Conservation (phyloP, 2,113 vertebrate genomes). For the Eolophus roseicapilla region DNA sequence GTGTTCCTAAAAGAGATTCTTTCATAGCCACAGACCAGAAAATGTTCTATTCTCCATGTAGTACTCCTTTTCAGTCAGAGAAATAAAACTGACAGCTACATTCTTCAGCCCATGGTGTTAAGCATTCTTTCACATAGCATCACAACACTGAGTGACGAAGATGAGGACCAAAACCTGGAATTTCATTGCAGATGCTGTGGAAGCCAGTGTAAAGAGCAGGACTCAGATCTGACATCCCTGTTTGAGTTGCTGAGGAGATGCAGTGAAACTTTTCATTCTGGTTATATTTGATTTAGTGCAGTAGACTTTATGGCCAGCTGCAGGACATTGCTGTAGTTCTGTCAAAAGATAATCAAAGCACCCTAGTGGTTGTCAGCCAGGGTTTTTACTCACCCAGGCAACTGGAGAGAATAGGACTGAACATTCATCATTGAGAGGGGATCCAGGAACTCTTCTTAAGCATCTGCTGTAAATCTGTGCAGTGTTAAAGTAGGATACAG, state of each 20-base stretch:
- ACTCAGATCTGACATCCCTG: neutral
- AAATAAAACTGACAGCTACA: neutral
- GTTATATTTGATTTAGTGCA: neutral
- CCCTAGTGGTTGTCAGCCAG: neutral
- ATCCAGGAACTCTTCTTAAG: neutral
- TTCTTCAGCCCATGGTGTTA: neutral
- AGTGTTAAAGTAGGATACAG: neutral
- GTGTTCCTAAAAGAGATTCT: neutral
- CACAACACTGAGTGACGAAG: fast-evolving
- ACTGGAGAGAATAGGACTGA: neutral
- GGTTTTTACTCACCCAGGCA: neutral
- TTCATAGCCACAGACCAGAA: neutral
- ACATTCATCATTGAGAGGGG: neutral
- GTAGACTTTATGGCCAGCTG: neutral
- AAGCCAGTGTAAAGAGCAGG: neutral
- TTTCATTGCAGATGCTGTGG: neutral
- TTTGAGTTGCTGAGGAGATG: neutral
- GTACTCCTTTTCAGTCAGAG: neutral
- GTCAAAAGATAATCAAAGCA: neutral
- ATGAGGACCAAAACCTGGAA: neutral
- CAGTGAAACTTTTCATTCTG: neutral
- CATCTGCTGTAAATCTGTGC: neutral
- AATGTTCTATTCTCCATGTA: neutral
- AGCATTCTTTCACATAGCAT: neutral
- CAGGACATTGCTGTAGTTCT: neutral